phyloP scores from a whole-genome alignment of 2,888 invertebrate species.

The Parochlus steinenii region DNA sequence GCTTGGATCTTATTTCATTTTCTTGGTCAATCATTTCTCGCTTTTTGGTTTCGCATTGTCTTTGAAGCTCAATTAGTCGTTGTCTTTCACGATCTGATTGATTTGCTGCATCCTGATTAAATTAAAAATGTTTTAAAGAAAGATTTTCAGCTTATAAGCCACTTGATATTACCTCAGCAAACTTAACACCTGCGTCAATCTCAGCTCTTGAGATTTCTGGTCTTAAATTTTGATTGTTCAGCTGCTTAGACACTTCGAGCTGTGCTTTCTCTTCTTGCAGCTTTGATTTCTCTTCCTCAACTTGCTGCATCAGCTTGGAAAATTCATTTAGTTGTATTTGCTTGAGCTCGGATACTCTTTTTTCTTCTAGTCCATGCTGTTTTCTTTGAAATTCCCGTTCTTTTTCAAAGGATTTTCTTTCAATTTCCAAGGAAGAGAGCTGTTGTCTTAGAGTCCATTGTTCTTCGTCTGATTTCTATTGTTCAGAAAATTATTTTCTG shows the following conservation, averaged over 20 bases:
- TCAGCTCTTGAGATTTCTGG: constrained; percentile 20
- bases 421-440: constrained; percentile 25
- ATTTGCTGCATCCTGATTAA: constrained; percentile 24
- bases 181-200: constrained; percentile 25
- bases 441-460: constrained; percentile 28
- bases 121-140: too few species aligned
- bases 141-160: not conserved
- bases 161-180: constrained; percentile 20
- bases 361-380: constrained; percentile 25
- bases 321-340: constrained; percentile 23
- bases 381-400: constrained; percentile 26
- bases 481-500: constrained; percentile 1
- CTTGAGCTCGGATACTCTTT: constrained; percentile 24
- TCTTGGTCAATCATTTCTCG: constrained; percentile 25
- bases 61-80: constrained; percentile 23
- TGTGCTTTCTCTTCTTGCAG: constrained; percentile 23
- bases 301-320: constrained; percentile 20
- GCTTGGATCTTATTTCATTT: constrained; percentile 20
- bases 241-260: constrained; percentile 22
- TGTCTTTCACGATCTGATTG: constrained; percentile 27
- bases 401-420: constrained; percentile 24
- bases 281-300: constrained; percentile 25
- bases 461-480: constrained; percentile 24
- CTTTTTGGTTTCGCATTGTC: constrained; percentile 25
- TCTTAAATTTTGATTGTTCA: constrained; percentile 17